phyloP scores from a whole-genome alignment of 2,888 invertebrate genomes.

The Leucophenga montana region DNA sequence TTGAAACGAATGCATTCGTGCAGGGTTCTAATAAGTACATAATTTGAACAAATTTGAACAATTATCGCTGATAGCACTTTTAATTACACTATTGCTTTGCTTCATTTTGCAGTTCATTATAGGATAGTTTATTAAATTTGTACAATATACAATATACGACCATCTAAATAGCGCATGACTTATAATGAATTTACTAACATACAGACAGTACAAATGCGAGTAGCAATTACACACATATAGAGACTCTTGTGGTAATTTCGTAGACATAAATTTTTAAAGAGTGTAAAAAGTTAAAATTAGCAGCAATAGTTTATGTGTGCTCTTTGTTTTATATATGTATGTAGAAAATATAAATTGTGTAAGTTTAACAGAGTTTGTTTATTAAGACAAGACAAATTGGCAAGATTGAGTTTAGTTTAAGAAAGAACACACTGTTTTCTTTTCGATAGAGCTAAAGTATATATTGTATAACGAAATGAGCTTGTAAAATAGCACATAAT shows the following conservation, averaged over 20 bases:
- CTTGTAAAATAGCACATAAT: conserved; percentile 47
- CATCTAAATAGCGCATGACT: too few species aligned
- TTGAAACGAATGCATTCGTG: too few species aligned
- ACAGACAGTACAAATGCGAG: conserved; percentile 42
- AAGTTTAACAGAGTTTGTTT: neutral
- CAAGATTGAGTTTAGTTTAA: neutral
- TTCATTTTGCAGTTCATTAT: too few species aligned
- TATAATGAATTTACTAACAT: too few species aligned
- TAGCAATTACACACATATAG: conserved; percentile 37
- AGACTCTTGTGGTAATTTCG: too few species aligned
- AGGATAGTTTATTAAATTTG: neutral
- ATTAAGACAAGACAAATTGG: neutral
- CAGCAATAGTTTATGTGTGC: neutral
- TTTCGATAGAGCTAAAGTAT: neutral
- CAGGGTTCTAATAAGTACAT: too few species aligned
- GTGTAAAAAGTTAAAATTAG: conserved; percentile 8
- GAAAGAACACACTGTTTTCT: too few species aligned
- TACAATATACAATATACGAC: neutral
- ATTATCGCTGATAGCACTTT: neutral
- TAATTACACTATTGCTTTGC: neutral
- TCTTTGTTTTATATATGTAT: conserved; percentile 10
- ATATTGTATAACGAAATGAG: neutral
- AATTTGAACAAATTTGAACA: too few species aligned
- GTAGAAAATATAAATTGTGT: too few species aligned
- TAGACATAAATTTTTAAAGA: conserved; percentile 28